Base-by-base conservation (phyloP, 2,113 vertebrate genomes). In the Tragelaphus buxtoni region DNA sequence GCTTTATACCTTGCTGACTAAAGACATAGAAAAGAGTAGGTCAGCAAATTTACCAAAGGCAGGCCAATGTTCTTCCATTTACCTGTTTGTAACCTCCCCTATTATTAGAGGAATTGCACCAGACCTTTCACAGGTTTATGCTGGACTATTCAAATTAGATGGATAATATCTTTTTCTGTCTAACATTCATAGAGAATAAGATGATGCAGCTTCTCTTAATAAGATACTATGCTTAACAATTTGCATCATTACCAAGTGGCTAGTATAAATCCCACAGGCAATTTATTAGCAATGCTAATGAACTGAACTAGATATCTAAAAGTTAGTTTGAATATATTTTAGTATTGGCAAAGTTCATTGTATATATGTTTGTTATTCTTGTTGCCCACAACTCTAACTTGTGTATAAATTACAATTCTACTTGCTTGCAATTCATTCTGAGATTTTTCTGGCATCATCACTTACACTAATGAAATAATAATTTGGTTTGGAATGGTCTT, bases 181-280 rank as follows among this genome's bases (percentile, higher is more conserved):
- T 53, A 30, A 35, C 8, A 76, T 81, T 94, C 51, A 28, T 24
- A 81, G 18, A 92, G 82, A 94, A 72, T 60, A 88, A 92, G 35
- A 77, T 60, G 7, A 13, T 16, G 3, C 1, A 2, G 39, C 9
- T 90, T 95, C 69, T 95, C 20, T 95, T 82, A 74, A 24, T 56
- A 92, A 96, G 85, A 77, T 47, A 63, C 49, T 65, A 2, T 89
- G 61, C 55, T 90, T 92, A 94, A 95, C 35, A 77, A 95, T 77
- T 72, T 96, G 12, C 49, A 92, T 91, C 42, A 69, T 83, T 87
- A 96, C 45, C 30, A 94, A 89, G 89, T 87, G 60, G 42, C 77
- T 61, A 76, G 35, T 86, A 94, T 83, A 88, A 91, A 83, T 83
- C 30, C 88, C 82, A 77, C 30, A 32, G n/a, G 77, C 49, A 69